Percentiles rank a stretch among this genome's conserved stretches.
phyloP scores from a whole-genome alignment of 2,888 invertebrate genomes.

The Ectropis crepuscularia region DNA sequence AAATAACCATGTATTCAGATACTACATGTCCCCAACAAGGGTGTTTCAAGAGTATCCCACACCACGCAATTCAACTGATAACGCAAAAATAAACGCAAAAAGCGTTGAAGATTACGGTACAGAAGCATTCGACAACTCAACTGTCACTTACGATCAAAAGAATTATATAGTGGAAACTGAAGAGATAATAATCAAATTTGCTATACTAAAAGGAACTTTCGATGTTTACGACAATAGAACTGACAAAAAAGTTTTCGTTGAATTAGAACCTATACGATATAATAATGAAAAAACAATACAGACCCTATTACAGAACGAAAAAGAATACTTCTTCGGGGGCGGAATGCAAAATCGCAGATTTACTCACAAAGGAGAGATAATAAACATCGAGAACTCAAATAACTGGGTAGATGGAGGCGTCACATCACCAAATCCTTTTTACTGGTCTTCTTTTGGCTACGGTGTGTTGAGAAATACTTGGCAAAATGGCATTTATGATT shows the following conservation, averaged over 20 bases:
- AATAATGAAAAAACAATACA: conserved; percentile 56
- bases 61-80: conserved; percentile 63
- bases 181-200: conserved; percentile 64
- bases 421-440: conserved; percentile 75
- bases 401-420: conserved; percentile 74
- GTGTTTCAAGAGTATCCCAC: conserved; percentile 67
- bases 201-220: conserved; percentile 66
- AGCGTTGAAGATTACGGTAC: conserved; percentile 61
- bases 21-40: conserved; percentile 70
- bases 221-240: conserved; percentile 61
- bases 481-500: conserved; percentile 72
- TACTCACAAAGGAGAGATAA: conserved; percentile 69
- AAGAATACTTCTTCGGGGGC: conserved; percentile 75
- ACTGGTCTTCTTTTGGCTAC: conserved; percentile 75
- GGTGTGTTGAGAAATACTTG: conserved; percentile 75
- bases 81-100: conserved; percentile 67
- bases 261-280: conserved; percentile 62
- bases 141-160: conserved; percentile 47
- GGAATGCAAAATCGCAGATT: conserved; percentile 80
- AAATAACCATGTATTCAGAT: conserved; percentile 72
- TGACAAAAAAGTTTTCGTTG: conserved; percentile 64
- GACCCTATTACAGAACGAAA: conserved; percentile 55
- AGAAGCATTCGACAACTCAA: conserved; percentile 60
- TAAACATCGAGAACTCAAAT: conserved; percentile 69
- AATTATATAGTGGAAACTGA: conserved; percentile 60